These are phyloP conservation scores for Heliconius nattereri DNA, from an alignment of 1,140 invertebrate genomes.

Conservation along the genomic window DNA sequence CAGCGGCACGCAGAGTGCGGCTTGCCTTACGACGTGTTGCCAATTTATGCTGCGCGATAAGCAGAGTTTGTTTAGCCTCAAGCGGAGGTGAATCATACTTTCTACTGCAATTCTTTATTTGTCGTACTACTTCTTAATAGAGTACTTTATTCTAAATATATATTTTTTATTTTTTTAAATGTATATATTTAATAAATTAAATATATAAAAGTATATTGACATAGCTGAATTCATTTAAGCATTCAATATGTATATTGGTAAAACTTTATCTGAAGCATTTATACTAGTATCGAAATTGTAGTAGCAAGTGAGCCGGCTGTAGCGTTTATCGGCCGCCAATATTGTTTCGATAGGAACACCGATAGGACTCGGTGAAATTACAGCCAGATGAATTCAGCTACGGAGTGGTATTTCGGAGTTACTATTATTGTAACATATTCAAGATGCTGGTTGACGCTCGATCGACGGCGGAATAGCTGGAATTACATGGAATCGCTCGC, in stretches of 20 bases:
- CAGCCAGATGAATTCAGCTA: constrained; percentile 46
- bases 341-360: constrained; percentile 40
- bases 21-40: constrained; percentile 78
- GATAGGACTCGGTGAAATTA: constrained; percentile 37
- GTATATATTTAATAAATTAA: not conserved
- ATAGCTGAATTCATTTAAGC: not conserved
- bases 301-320: constrained; percentile 35
- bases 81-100: constrained; percentile 56
- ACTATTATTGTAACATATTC: constrained; percentile 70
- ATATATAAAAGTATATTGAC: not conserved
- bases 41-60: constrained; percentile 79
- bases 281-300: constrained; percentile 27
- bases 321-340: constrained; percentile 41
- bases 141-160: not conserved
- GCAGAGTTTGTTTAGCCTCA: constrained; percentile 76
- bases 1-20: constrained; percentile 60
- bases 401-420: constrained; percentile 50
- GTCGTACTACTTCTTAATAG: not conserved
- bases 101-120: constrained; percentile 47
- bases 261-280: constrained; percentile 29
- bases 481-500: constrained; percentile 74
- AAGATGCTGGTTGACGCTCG: constrained; percentile 71
- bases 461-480: constrained; percentile 65
- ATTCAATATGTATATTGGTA: constrained; percentile 2
- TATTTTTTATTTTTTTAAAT: too few species aligned